Percentiles rank a stretch among this genome's conserved stretches.
Evolutionary conservation across 2,888 invertebrate species (phyloP).

Genomic region (Polydrusus tereticollis): DNA sequence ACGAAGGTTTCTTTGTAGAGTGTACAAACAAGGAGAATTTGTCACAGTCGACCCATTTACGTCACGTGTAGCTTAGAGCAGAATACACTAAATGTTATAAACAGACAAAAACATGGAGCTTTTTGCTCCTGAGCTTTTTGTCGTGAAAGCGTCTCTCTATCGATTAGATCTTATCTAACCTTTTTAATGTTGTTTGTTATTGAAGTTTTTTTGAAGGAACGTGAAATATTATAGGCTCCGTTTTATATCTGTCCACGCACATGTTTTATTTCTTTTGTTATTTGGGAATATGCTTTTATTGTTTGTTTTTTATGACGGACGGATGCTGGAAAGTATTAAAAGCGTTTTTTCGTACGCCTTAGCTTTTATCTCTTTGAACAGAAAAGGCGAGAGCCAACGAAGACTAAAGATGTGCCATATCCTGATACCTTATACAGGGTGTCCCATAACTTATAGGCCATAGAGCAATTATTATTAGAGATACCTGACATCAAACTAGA

Average conservation of each 20-base stretch:
- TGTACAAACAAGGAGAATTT: constrained; percentile 57
- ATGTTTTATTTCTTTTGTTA: neutral
- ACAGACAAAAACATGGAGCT: constrained; percentile 52
- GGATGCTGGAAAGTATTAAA: neutral
- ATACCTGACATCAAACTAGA: too few species aligned
- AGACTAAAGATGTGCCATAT: too few species aligned
- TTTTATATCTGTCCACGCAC: neutral
- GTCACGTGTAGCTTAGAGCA: constrained; percentile 51
- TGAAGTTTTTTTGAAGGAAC: constrained; percentile 5
- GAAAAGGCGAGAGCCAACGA: too few species aligned
- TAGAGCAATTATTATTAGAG: too few species aligned
- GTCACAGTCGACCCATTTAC: constrained; percentile 58
- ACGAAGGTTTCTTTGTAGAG: constrained; percentile 48
- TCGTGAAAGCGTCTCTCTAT: constrained; percentile 5
- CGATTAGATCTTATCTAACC: constrained; percentile 14
- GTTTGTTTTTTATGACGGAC: neutral
- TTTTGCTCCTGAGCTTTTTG: constrained; percentile 36
- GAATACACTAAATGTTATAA: constrained; percentile 48
- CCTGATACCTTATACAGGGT: too few species aligned
- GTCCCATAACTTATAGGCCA: too few species aligned
- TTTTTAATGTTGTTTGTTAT: constrained; percentile 18
- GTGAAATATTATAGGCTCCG: constrained; percentile 3
- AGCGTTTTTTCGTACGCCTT: neutral
- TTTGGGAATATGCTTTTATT: neutral
- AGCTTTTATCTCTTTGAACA: too few species aligned